Evolutionary conservation across 2,888 invertebrate genomes (phyloP), one percentile per base, ranked within the genome.

Genomic region (Eulithis testata): DNA sequence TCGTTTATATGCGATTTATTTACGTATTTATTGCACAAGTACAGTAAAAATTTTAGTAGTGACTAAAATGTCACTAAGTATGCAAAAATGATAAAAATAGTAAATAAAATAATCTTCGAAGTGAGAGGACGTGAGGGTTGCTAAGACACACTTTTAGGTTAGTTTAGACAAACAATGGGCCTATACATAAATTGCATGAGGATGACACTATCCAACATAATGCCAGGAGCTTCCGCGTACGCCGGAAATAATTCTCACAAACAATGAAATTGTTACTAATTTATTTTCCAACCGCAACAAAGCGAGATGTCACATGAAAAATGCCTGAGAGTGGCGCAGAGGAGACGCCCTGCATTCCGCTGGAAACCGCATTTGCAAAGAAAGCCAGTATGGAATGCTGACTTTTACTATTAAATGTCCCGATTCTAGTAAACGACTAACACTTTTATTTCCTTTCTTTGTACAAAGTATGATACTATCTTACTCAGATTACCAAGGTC

Each of bases 261-360:
- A 91, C 90, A 93, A 88, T 91, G 91, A 90, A 90, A 92, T 90
- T 90, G 92, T 92, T 89, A 91, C 90, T 92, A 91, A 93, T 93
- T 92, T 91, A 90, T 93, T 91, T 89, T 82, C 84, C 88, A 81
- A 89, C 91, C 91, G 80, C 90, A 90, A 91, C 92, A 93, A 92
- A 91, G 92, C 89, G 91, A 87, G 87, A 90, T 89, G 91, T 91
- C 92, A 87, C 90, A 84, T 91, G 92, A 93, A 92, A 93, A 92
- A 92, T 91, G 86, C 85, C 83, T 79, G 82, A 77, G 78, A 82
- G 79, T 85, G 75, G 80, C 75, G 78, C 76, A 86, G 84, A 85
- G 84, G 88, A 85, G 88, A 83, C 86, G 78, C 80, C 82, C 82
- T 86, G 85, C 91, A 91, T 91, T 90, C 89, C 88, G 82, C 80